Evolutionary conservation across 1,140 invertebrate genomes (phyloP).

Genomic region (Drosophila kohkoa): DNA sequence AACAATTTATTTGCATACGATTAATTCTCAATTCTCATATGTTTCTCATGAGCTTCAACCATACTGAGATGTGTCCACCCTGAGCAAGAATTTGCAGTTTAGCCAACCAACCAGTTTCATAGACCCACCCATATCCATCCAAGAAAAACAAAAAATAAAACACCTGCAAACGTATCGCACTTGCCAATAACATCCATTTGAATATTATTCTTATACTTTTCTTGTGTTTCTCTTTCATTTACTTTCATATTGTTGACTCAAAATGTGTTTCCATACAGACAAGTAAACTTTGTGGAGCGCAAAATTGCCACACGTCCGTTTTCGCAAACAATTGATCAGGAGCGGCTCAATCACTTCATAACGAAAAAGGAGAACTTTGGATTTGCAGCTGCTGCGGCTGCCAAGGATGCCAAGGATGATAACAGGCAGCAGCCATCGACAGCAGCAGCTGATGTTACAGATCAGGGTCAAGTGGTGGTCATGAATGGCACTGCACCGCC

Average conservation of each 20-base stretch:
- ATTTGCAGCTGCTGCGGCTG: slow-evolving; percentile 67
- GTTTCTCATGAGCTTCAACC: slow-evolving; percentile 61
- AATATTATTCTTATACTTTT: slow-evolving; percentile 12
- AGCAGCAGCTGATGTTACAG: slow-evolving; percentile 20
- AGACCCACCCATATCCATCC: slow-evolving; percentile 33
- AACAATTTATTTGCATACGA: slow-evolving; percentile 44
- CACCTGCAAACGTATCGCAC: slow-evolving; percentile 41
- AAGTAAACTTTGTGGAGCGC: slow-evolving; percentile 81
- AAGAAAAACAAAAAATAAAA: slow-evolving; percentile 26
- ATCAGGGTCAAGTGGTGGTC: slow-evolving; percentile 60
- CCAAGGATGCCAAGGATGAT: slow-evolving; percentile 55
- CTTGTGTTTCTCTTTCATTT: not conserved
- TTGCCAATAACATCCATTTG: slow-evolving; percentile 39
- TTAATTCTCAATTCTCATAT: slow-evolving; percentile 42
- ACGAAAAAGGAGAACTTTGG: slow-evolving; percentile 84
- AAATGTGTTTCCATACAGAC: slow-evolving; percentile 57
- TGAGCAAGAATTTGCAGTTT: slow-evolving; percentile 1
- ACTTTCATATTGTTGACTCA: slow-evolving; percentile 31
- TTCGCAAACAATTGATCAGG: slow-evolving; percentile 90
- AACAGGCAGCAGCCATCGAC: slow-evolving; percentile 57
- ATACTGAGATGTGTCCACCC: slow-evolving; percentile 32
- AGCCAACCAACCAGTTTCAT: slow-evolving; percentile 20
- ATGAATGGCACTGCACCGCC: slow-evolving; percentile 79
- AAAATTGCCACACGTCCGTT: slow-evolving; percentile 87
- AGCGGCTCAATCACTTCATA: slow-evolving; percentile 86